Conservation (phyloP, 2,113 vertebrate genomes). For the cattle (Bos taurus) region ARS-UCD2.0 NC_037345.1:22095501-22096000, state of each 20-base stretch:
- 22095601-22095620: fast-evolving
- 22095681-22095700: background rate
- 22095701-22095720: background rate
- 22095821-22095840: background rate
- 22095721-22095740: background rate
- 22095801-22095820: background rate
- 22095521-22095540: background rate
- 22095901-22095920: background rate
- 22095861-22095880: background rate
- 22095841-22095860: background rate
- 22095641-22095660: background rate
- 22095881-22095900: background rate
- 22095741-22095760: background rate
- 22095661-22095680: background rate
- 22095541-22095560: background rate
- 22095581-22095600: background rate
- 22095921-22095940: background rate
- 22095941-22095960: background rate
- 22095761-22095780: background rate
- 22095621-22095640: background rate
- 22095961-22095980: background rate
- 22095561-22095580: background rate
- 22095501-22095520: background rate
- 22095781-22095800: background rate
- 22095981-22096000: background rate